phyloP scores from a whole-genome alignment of 2,113 vertebrate species.

The Lamprologus lemairii region DNA sequence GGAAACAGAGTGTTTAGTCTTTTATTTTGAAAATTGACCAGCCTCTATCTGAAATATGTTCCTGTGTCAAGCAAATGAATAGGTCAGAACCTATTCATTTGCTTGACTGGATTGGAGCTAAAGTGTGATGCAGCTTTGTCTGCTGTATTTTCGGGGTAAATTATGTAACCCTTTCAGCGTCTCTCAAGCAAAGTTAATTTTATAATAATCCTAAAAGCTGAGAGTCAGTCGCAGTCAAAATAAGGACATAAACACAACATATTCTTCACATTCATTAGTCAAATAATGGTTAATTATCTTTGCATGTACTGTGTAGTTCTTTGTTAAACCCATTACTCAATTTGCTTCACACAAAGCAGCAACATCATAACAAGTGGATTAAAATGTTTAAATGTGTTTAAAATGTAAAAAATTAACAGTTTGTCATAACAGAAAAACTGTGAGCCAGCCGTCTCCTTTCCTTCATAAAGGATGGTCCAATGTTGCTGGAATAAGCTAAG shows the following conservation, averaged over 20 bases:
- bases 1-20: background rate
- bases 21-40: background rate
- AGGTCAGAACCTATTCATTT: background rate
- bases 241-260: background rate
- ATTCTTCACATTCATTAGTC: background rate
- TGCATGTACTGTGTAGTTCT: background rate
- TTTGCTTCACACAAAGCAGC: background rate
- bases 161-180: background rate
- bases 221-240: background rate
- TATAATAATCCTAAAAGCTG: background rate
- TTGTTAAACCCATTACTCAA: background rate
- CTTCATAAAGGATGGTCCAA: background rate
- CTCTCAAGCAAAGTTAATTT: background rate
- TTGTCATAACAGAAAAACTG: background rate
- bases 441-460: fast-evolving
- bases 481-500: background rate
- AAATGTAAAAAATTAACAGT: background rate
- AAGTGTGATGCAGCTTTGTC: background rate
- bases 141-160: background rate
- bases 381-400: background rate
- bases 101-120: background rate
- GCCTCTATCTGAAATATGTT: background rate
- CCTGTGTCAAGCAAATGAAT: no score
- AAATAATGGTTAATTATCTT: background rate
- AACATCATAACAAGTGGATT: background rate